Percentiles rank a stretch among this genome's conserved stretches.
phyloP scores from a whole-genome alignment of 1,140 invertebrate genomes.

The Drosophila ambigua region DNA sequence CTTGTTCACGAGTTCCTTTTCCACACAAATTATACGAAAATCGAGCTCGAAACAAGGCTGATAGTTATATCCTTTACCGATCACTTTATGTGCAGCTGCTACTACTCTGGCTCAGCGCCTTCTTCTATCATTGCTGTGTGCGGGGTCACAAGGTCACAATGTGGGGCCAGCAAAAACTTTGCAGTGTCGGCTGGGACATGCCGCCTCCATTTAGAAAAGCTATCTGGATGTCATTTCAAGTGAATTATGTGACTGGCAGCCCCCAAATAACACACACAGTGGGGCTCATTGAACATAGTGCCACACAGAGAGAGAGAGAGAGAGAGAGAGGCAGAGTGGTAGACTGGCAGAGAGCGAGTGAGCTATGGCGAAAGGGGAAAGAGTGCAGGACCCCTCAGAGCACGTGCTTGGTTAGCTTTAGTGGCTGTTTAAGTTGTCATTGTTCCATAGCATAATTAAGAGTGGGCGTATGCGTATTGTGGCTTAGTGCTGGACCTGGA shows the following conservation, averaged over 20 bases:
- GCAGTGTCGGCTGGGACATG: slow-evolving; percentile 34
- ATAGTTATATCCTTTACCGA: background rate
- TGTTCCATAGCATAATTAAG: slow-evolving; percentile 69
- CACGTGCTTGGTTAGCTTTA: slow-evolving; percentile 67
- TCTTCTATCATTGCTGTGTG: slow-evolving; percentile 31
- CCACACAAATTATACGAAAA: too few species aligned
- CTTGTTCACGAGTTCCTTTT: too few species aligned
- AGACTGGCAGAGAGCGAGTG: too few species aligned
- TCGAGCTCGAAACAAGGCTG: too few species aligned
- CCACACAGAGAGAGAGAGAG: background rate
- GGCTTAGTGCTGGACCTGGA: slow-evolving; percentile 26
- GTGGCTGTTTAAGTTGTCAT: slow-evolving; percentile 72
- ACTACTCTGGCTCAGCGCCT: too few species aligned
- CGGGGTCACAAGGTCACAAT: slow-evolving; percentile 64
- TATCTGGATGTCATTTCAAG: slow-evolving; percentile 66
- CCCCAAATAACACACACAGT: slow-evolving; percentile 45
- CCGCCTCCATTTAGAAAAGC: background rate
- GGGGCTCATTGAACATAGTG: slow-evolving; percentile 66
- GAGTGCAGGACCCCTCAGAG: slow-evolving; percentile 4
- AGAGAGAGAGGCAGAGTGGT: background rate
- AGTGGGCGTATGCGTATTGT: slow-evolving; percentile 73
- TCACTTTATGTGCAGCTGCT: background rate
- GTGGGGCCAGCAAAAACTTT: slow-evolving; percentile 62
- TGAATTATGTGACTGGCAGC: slow-evolving; percentile 74
- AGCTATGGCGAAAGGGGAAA: background rate